Conservation (phyloP, 2,888 invertebrate genomes). For the Acleris cristana region DNA sequence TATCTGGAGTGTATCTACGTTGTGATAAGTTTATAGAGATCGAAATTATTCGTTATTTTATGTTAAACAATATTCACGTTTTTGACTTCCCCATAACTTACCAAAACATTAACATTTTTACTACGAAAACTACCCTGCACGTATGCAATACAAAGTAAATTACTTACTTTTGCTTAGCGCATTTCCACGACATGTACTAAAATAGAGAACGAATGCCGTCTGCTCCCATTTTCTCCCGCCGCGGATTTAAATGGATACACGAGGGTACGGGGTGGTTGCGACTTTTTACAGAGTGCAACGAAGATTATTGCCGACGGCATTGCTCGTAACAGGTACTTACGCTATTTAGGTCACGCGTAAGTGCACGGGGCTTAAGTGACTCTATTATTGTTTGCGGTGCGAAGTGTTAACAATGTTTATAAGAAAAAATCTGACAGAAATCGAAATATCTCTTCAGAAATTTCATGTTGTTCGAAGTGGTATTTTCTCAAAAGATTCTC, state of each 20-base stretch:
- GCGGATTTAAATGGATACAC: slow-evolving; percentile 32
- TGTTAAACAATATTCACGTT: too few relatives aligned
- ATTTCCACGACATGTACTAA: slow-evolving; percentile 8
- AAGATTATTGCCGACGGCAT: slow-evolving; percentile 31
- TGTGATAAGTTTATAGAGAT: too few relatives aligned
- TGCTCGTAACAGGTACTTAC: slow-evolving; percentile 21
- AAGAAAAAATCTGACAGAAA: too few relatives aligned
- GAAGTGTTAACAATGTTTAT: too few relatives aligned
- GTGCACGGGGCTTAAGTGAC: neutral
- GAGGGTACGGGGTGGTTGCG: slow-evolving; percentile 19
- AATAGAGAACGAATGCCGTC: slow-evolving; percentile 18
- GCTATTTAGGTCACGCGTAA: slow-evolving; percentile 26
- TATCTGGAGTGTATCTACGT: too few relatives aligned
- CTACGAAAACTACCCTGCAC: too few relatives aligned
- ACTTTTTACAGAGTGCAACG: slow-evolving; percentile 34
- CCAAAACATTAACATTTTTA: too few relatives aligned
- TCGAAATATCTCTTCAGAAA: too few relatives aligned
- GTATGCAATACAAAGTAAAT: neutral
- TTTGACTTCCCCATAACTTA: too few relatives aligned
- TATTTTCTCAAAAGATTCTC: too few relatives aligned
- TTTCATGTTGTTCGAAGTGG: too few relatives aligned
- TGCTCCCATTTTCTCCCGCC: slow-evolving; percentile 26
- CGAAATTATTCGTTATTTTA: too few relatives aligned
- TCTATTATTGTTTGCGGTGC: neutral
- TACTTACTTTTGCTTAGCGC: slow-evolving; percentile 9